Evolutionary conservation across 2,888 invertebrate species (phyloP).

Genomic region (Scaptomyza parva): DNA sequence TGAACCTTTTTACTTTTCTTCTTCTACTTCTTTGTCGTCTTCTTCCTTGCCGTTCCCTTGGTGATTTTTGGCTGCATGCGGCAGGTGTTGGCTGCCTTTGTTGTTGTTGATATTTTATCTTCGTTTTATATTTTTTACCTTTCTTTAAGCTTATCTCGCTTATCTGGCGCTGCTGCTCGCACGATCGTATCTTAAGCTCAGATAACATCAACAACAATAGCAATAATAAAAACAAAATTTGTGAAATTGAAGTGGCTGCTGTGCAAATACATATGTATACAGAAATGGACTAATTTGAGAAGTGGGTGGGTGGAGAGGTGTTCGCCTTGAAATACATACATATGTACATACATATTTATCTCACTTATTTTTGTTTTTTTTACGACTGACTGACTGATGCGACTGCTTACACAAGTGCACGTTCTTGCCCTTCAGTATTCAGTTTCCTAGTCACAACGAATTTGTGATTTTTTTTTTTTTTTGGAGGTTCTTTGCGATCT

Average conservation of each 20-base stretch:
- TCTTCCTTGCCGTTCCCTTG: slow-evolving; percentile 18
- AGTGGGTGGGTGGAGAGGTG: background rate
- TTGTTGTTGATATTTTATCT: slow-evolving; percentile 12
- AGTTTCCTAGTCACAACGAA: slow-evolving; percentile 13
- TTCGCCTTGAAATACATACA: slow-evolving; percentile 43
- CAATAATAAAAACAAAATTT: slow-evolving; percentile 8
- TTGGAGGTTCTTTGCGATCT: slow-evolving; percentile 16
- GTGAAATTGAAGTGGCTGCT: slow-evolving; percentile 50
- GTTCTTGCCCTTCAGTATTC: too few relatives aligned
- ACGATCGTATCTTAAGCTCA: slow-evolving; percentile 55
- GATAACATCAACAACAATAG: slow-evolving; percentile 47
- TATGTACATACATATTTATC: slow-evolving; percentile 22
- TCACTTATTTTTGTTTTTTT: background rate
- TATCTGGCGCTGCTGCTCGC: slow-evolving; percentile 58
- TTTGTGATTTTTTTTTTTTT: slow-evolving; percentile 2
- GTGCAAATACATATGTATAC: slow-evolving; percentile 39
- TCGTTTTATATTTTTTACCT: slow-evolving; percentile 16
- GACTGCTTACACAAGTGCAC: slow-evolving; percentile 48
- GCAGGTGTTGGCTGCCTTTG: slow-evolving; percentile 30
- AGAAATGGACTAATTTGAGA: background rate
- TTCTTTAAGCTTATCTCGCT: slow-evolving; percentile 56
- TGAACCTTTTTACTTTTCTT: background rate
- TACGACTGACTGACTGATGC: slow-evolving; percentile 27
- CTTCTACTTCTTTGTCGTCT: background rate
- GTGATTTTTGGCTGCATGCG: slow-evolving; percentile 34